Conservation (phyloP, 2,888 invertebrate species). For the Pseudococcus longispinus region DNA sequence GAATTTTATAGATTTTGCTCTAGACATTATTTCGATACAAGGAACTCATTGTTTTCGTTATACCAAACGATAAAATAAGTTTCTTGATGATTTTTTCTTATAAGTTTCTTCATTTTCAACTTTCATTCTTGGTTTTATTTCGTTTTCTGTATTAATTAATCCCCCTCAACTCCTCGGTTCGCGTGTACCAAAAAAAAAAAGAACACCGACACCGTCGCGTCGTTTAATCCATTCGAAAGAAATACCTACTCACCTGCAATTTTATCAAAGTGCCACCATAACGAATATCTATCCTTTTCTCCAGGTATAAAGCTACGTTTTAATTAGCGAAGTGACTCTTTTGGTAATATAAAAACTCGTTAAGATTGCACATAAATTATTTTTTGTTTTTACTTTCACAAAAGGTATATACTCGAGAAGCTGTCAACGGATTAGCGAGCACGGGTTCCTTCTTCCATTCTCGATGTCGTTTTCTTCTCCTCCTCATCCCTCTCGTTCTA, state of each 20-base stretch:
- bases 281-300: neutral
- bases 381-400: constrained; percentile 1
- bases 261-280: neutral
- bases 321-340: constrained; percentile 35
- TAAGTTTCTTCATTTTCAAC: too few species aligned
- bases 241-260: neutral
- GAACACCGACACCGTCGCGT: neutral
- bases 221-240: neutral
- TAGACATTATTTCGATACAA: too few species aligned
- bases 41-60: too few species aligned
- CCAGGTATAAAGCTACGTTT: constrained; percentile 12
- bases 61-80: too few species aligned
- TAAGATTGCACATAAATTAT: constrained; percentile 41
- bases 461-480: neutral
- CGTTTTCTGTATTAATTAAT: too few species aligned
- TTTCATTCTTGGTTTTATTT: too few species aligned
- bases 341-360: constrained; percentile 32
- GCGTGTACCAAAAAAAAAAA: neutral
- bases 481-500: neutral
- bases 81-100: too few species aligned
- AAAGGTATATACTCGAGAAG: neutral
- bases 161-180: too few species aligned
- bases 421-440: constrained; percentile 20
- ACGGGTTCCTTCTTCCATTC: neutral
- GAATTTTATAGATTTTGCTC: too few species aligned